Percentiles rank a stretch among this genome's conserved stretches.
These are phyloP conservation scores for Platycheirus albimanus DNA, from an alignment of 2,888 invertebrate genomes.

Conservation along the genomic window DNA sequence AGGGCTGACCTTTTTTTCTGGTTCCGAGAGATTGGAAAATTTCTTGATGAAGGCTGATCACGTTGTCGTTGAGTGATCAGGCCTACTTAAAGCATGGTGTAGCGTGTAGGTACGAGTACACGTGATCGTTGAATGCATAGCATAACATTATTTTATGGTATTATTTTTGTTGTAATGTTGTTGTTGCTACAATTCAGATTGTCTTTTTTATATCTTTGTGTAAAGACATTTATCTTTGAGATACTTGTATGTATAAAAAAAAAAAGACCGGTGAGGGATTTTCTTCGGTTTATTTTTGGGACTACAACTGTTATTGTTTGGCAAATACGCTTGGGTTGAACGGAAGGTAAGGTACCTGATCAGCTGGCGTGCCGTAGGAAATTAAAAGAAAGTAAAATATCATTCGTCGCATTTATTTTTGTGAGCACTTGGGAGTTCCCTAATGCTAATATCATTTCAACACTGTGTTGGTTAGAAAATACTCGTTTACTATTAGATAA, in stretches of 20 bases:
- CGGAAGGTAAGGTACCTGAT: background rate
- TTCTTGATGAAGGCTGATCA: slow-evolving; percentile 49
- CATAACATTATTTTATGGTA: slow-evolving; percentile 44
- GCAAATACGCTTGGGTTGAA: slow-evolving; percentile 35
- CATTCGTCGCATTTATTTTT: too few relatives aligned
- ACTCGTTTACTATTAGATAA: too few relatives aligned
- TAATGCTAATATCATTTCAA: too few relatives aligned
- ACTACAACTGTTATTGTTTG: slow-evolving; percentile 51
- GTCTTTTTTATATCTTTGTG: slow-evolving; percentile 31
- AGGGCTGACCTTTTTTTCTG: slow-evolving; percentile 66
- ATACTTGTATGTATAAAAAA: slow-evolving; percentile 44
- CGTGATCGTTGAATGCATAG: slow-evolving; percentile 64
- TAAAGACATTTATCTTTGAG: slow-evolving; percentile 26
- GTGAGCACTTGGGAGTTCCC: too few relatives aligned
- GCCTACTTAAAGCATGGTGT: slow-evolving; percentile 35
- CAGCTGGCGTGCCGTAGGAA: slow-evolving; percentile 2
- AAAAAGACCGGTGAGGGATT: slow-evolving; percentile 19
- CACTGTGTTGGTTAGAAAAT: too few relatives aligned
- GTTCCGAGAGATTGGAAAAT: slow-evolving; percentile 61
- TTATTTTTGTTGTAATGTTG: slow-evolving; percentile 43
- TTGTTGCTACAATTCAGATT: slow-evolving; percentile 7
- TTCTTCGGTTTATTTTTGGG: slow-evolving; percentile 13
- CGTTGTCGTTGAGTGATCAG: slow-evolving; percentile 58
- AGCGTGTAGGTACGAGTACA: too few relatives aligned
- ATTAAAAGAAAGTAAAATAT: too few relatives aligned